These are phyloP conservation scores for Drosophila paracracens DNA, from an alignment of 2,888 invertebrate species.

Conservation along the genomic window DNA sequence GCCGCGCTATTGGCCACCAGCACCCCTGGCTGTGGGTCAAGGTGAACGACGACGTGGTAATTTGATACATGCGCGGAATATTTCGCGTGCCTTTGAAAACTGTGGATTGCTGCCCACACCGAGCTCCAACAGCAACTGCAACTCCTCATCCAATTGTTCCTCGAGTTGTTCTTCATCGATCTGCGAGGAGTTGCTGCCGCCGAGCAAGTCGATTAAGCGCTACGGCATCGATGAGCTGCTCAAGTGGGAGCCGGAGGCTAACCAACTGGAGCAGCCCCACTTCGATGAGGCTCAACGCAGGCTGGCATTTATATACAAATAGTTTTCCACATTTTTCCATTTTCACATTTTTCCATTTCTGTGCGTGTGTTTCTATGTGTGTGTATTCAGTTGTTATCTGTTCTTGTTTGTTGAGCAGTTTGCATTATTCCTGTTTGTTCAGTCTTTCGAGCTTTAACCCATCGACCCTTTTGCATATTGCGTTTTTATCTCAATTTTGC, in stretches of 20 bases:
- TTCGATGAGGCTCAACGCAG: not conserved
- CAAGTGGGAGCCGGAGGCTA: conserved; percentile 5
- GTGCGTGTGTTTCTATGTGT: not conserved
- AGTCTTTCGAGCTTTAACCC: not conserved
- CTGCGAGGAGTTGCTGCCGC: not conserved
- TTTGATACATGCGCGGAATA: conserved; percentile 45
- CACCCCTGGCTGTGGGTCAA: not conserved
- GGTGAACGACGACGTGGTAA: conserved; percentile 56
- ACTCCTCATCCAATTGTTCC: not conserved
- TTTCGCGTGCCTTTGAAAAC: conserved; percentile 36
- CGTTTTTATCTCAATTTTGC: conserved; percentile 9
- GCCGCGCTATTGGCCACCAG: conserved; percentile 59
- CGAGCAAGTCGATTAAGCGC: conserved; percentile 30
- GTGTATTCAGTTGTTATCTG: not conserved
- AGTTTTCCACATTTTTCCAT: not conserved
- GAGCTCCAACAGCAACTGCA: not conserved
- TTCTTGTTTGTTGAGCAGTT: conserved; percentile 20
- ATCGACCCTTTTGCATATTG: not conserved
- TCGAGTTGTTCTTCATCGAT: not conserved
- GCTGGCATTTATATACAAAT: conserved; percentile 32
- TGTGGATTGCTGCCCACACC: conserved; percentile 46
- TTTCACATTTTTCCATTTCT: not conserved
- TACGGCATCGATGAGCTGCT: conserved; percentile 54
- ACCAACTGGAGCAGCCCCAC: conserved; percentile 16
- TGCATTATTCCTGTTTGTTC: conserved; percentile 16